Base-by-base conservation (phyloP, 2,113 vertebrate species). In the Perccottus glenii region DNA sequence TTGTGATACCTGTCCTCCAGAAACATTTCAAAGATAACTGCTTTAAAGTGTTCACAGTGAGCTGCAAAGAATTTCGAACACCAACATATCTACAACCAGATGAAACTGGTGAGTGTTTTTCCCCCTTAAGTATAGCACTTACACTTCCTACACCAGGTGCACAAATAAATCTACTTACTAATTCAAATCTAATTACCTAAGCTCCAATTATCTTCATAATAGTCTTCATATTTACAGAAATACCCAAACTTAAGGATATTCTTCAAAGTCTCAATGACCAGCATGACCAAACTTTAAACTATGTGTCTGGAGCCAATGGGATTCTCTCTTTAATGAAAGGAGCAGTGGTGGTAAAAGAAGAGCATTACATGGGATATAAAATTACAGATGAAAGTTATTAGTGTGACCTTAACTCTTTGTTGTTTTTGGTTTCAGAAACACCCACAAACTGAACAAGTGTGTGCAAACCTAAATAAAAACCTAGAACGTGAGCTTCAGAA, bases 31-130 rank as follows among this genome's bases (percentile, higher is more conserved):
- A 43, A 45, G 63, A 3, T 10, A 48, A 64, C 12, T 50, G 64
- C 46, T 78, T 81, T 2, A 4, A 60, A 15, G 80, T 81, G n/a
- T 86, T 81, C 66, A 86, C 81, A 49, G 84, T 86, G 75, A 83
- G 81, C 1, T 45, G 78, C 48, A 50, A 0, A 5, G 75, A 81
- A 57, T 86, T 79, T 46, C n/a, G 36, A 0, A 11, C 42, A 10
- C 0, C 3, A 9, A 47, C 33, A 48, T 0, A 0, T 14, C 44
- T 83, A 5, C 0, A 45, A 0, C 19, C 5, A 57, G 38, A 74
- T 1, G 69, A 79, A 0, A 81, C 75, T n/a, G 81, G 84, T 86
- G 55, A 3, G 75, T 71, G 3, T 55, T n/a, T 2, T 55, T 55
- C 42, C 10, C 7, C 10, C 10, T 43, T 2, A 43, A 8, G 7